Conservation (phyloP, 2,113 vertebrate genomes). For the Rhineura floridana region DNA sequence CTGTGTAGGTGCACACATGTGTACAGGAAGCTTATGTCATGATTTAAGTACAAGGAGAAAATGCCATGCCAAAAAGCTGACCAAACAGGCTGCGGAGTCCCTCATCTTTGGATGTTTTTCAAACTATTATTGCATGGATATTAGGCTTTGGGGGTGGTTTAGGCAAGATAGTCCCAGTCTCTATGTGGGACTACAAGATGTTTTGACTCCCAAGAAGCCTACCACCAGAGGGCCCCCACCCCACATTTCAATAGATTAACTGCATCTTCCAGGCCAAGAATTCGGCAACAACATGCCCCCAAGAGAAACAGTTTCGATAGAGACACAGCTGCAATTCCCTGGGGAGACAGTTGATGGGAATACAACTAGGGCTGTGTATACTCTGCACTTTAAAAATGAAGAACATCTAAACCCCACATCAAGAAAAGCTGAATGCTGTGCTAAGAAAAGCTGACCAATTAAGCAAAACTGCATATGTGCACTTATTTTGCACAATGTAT, state of each 20-base stretch:
- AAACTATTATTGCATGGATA: constrained; percentile 9
- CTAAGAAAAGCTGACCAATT: constrained; percentile 6
- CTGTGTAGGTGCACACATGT: neutral
- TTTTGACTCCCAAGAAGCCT: neutral
- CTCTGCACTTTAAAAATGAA: neutral
- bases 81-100: neutral
- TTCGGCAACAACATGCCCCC: neutral
- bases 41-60: neutral
- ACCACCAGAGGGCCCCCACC: neutral
- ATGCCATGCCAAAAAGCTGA: neutral
- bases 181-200: neutral
- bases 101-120: constrained; percentile 10
- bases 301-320: neutral
- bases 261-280: constrained; percentile 10
- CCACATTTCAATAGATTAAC: neutral
- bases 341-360: neutral
- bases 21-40: neutral
- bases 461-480: constrained; percentile 10
- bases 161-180: neutral
- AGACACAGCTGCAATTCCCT: constrained; percentile 2
- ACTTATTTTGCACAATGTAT: constrained; percentile 18
- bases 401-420: neutral
- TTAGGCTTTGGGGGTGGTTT: neutral
- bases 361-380: neutral
- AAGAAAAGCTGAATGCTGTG: neutral